These are phyloP conservation scores for crab-eating macaque (Macaca fascicularis) DNA, from an alignment of 2,113 vertebrate genomes.

Conservation along the genomic window T2T-MFA8v1.1 NC_088389.1:82106501-82107000, in stretches of 20 bases:
- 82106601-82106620: background rate
- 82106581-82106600: background rate
- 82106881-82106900: background rate
- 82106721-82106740: background rate
- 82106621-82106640: background rate
- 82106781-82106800: background rate
- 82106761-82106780: background rate
- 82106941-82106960: background rate
- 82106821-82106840: background rate
- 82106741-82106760: background rate
- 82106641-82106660: background rate
- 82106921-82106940: background rate
- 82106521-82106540: background rate
- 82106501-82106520: background rate
- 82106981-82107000: background rate
- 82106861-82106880: background rate
- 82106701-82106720: background rate
- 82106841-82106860: background rate
- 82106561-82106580: background rate
- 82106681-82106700: background rate
- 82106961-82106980: background rate
- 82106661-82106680: background rate
- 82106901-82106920: background rate
- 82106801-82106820: background rate
- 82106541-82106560: background rate